Evolutionary conservation across 1,140 invertebrate species (phyloP).

Genomic region (Drosophila parabipectinata): DNA sequence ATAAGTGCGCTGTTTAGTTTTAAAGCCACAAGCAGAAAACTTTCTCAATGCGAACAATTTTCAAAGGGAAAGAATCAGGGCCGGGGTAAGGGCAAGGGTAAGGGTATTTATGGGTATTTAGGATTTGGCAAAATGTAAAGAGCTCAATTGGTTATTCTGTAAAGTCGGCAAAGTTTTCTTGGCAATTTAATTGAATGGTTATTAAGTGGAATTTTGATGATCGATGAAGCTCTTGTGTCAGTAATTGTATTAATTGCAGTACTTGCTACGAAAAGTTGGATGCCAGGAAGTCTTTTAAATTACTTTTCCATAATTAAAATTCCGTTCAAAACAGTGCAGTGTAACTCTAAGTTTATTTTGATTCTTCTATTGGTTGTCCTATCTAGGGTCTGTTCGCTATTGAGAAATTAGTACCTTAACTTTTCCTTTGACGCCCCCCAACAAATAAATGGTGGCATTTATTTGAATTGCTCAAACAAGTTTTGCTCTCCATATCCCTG

Average conservation of each 20-base stretch:
- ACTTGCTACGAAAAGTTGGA: background rate
- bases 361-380: background rate
- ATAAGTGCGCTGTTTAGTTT: constrained; percentile 80
- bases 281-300: background rate
- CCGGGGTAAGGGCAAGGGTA: constrained; percentile 13
- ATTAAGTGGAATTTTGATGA: constrained; percentile 34
- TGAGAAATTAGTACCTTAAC: constrained; percentile 80
- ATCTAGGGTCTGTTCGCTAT: constrained; percentile 30
- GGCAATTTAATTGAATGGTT: constrained; percentile 35
- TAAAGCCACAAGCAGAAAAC: constrained; percentile 76
- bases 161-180: constrained; percentile 19
- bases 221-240: constrained; percentile 8
- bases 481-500: constrained; percentile 47
- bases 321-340: background rate
- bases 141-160: constrained; percentile 39
- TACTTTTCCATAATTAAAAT: background rate
- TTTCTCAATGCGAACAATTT: constrained; percentile 43
- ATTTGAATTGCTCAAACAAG: constrained; percentile 78
- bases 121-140: constrained; percentile 35
- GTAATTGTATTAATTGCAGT: background rate
- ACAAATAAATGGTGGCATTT: constrained; percentile 76
- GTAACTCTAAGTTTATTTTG: background rate
- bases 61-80: constrained; percentile 13
- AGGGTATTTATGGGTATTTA: constrained; percentile 51
- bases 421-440: constrained; percentile 71